A percentile compares a stretch with the other conserved stretches of the same genome.
Conservation (phyloP, 64 coral and sea anemone genomes). For the Actinia equina region DNA sequence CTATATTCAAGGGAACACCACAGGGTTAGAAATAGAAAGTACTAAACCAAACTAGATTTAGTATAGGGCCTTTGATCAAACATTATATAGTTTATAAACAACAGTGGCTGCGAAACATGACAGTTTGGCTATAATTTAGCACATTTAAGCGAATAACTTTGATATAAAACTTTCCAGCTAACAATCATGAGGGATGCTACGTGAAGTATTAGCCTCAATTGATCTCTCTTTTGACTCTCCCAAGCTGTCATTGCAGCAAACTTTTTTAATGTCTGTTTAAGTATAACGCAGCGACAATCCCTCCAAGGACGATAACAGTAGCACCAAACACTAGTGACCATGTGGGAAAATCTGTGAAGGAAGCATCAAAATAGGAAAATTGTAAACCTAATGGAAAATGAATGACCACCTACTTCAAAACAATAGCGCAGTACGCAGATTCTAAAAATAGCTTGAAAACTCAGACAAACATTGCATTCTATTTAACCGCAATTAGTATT, state of each 20-base stretch:
- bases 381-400: neutral
- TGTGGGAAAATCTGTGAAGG: slow-evolving; percentile 67
- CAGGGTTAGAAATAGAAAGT: too few species aligned
- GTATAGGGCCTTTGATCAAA: too few species aligned
- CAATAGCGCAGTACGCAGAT: too few species aligned
- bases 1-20: too few species aligned
- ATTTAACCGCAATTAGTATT: too few species aligned
- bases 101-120: too few species aligned
- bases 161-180: neutral
- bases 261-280: slow-evolving; percentile 39
- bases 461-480: too few species aligned
- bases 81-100: too few species aligned
- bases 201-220: neutral
- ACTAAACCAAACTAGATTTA: too few species aligned
- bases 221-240: neutral
- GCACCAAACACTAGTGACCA: slow-evolving; percentile 88
- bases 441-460: too few species aligned
- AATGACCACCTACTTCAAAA: too few species aligned
- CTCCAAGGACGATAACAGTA: slow-evolving; percentile 70
- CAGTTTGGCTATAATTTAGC: neutral
- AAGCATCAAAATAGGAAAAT: neutral
- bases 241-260: neutral
- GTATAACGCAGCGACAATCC: slow-evolving; percentile 68
- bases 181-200: neutral
- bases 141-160: neutral